Conservation (phyloP, 2,888 invertebrate species). For the Cheilosia pagana region DNA sequence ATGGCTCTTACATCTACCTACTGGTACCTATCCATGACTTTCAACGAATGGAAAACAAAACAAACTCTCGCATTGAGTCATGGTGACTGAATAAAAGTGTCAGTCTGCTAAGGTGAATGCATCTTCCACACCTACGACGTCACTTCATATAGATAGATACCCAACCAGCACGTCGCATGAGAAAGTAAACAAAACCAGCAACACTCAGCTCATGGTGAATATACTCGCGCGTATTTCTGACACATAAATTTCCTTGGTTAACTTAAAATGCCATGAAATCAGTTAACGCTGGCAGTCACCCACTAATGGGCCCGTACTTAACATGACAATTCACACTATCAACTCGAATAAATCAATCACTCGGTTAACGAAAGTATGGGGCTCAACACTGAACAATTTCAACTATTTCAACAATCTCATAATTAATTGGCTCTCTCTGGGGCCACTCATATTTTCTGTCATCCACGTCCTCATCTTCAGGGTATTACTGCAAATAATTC, state of each 20-base stretch:
- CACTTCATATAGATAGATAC: conserved; percentile 16
- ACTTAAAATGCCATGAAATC: not conserved
- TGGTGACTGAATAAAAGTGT: conserved; percentile 66
- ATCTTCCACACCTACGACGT: conserved; percentile 33
- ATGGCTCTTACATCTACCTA: conserved; percentile 41
- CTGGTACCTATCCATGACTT: conserved; percentile 19
- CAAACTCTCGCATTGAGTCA: conserved; percentile 35
- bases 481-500: conserved; percentile 65
- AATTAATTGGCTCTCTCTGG: conserved; percentile 50
- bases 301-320: conserved; percentile 10
- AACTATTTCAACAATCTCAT: conserved; percentile 50
- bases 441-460: conserved; percentile 25
- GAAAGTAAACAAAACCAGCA: conserved; percentile 20
- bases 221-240: not conserved
- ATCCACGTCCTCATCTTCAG: conserved; percentile 12
- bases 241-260: conserved; percentile 13
- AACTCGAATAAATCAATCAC: conserved; percentile 59
- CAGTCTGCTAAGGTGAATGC: conserved; percentile 49
- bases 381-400: conserved; percentile 15
- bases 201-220: conserved; percentile 5
- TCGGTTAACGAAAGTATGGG: conserved; percentile 16
- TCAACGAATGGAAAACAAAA: conserved; percentile 17
- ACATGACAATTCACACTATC: conserved; percentile 46
- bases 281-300: conserved; percentile 3
- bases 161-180: not conserved